Conservation (phyloP, 2,113 vertebrate species). For the Epinephelus lanceolatus region DNA sequence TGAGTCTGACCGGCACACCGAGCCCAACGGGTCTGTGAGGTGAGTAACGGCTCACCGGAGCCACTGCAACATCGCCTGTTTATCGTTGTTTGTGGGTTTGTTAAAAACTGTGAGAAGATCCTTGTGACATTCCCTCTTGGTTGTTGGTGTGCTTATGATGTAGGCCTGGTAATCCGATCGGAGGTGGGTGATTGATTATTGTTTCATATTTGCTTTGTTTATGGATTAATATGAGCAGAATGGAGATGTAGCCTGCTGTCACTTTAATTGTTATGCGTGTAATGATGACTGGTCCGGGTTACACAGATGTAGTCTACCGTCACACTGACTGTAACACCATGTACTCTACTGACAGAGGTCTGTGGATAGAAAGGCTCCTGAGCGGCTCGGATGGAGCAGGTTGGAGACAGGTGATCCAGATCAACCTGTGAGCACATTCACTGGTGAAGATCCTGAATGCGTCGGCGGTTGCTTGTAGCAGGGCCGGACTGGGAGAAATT, state of each 20-base stretch:
- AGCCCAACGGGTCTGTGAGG: not conserved
- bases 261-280: too few relatives aligned
- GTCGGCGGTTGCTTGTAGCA: not conserved
- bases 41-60: not conserved
- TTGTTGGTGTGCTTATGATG: constrained; percentile 9
- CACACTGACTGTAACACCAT: not conserved
- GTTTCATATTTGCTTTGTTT: constrained; percentile 14
- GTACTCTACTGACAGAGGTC: not conserved
- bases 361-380: not conserved
- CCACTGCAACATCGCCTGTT: not conserved
- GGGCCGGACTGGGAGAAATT: too few relatives aligned
- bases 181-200: constrained; percentile 45
- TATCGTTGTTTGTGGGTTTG: not conserved
- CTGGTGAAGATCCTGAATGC: too few relatives aligned
- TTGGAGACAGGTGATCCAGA: not conserved
- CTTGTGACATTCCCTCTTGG: not conserved
- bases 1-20: not conserved
- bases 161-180: constrained; percentile 40
- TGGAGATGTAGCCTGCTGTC: not conserved
- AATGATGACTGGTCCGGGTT: not conserved
- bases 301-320: not conserved
- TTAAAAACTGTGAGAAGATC: not conserved
- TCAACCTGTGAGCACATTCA: not conserved
- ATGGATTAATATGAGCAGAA: not conserved
- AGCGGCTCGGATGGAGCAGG: not conserved